A percentile compares a stretch with the other conserved stretches of the same genome.
Conservation (phyloP, 2,113 vertebrate genomes). For the Pelobates fuscus region DNA sequence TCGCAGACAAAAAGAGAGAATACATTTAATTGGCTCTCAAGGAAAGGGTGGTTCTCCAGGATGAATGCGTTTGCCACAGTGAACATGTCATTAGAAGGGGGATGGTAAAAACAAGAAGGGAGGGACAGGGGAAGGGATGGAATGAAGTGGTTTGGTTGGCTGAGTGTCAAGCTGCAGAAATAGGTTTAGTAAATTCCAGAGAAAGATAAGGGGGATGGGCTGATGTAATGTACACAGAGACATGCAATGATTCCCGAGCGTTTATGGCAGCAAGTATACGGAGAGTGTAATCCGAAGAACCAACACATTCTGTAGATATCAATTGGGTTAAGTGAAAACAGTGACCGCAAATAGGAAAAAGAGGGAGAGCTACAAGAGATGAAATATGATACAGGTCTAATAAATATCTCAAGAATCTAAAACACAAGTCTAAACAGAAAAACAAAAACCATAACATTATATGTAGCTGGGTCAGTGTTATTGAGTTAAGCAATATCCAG, state of each 20-base stretch:
- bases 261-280: constrained; percentile 29
- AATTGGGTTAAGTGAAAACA: too few relatives aligned
- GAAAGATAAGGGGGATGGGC: not conserved
- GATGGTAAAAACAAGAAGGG: constrained; percentile 21
- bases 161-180: constrained; percentile 31
- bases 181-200: constrained; percentile 37
- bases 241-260: constrained; percentile 27
- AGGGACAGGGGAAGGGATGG: constrained; percentile 26
- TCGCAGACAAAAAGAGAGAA: too few relatives aligned
- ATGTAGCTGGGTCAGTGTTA: too few relatives aligned
- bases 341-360: too few relatives aligned
- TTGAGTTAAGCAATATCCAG: too few relatives aligned
- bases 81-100: constrained; percentile 27
- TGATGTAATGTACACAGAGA: not conserved
- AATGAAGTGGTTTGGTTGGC: constrained; percentile 40
- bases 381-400: too few relatives aligned
- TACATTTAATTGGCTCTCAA: too few relatives aligned
- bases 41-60: constrained; percentile 1
- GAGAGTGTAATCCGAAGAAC: not conserved
- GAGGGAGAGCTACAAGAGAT: too few relatives aligned
- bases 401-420: too few relatives aligned
- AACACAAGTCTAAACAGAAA: too few relatives aligned
- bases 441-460: too few relatives aligned
- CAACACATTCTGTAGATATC: not conserved
- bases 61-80: not conserved